Evolutionary conservation across 2,797 vertebrate species (phyloP).

Genomic region (Thamnophis elegans): DNA sequence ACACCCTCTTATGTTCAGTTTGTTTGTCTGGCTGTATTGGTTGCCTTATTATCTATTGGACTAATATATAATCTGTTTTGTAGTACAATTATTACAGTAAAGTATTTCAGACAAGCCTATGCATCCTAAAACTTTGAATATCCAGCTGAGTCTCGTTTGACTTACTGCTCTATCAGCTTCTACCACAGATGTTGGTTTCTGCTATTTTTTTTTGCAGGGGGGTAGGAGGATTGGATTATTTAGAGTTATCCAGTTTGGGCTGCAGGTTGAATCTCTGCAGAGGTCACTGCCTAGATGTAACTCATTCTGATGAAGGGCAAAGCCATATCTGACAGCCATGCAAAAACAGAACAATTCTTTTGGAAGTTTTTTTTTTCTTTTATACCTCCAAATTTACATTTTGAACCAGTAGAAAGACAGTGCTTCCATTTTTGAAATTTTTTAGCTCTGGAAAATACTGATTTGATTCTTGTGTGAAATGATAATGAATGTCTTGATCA

Average conservation of each 20-base stretch:
- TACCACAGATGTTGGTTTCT: background rate
- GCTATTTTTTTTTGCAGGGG: background rate
- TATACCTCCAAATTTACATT: background rate
- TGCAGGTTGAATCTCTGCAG: background rate
- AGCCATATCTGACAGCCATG: background rate
- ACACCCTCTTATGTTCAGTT: background rate
- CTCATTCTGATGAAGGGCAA: background rate
- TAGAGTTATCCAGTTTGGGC: background rate
- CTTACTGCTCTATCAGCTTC: background rate
- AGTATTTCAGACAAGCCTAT: background rate
- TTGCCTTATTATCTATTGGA: background rate
- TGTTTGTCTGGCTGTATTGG: background rate
- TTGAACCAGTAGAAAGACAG: background rate
- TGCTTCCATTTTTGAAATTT: background rate
- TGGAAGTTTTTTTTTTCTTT: background rate
- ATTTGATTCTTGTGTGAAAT: background rate
- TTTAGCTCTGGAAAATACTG: background rate
- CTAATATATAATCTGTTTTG: background rate
- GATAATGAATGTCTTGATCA: background rate
- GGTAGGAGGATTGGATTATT: background rate
- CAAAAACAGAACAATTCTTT: background rate
- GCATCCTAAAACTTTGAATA: background rate
- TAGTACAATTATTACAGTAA: background rate
- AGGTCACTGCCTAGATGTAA: background rate
- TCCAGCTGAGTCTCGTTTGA: background rate